Conservation (phyloP, 2,113 vertebrate species). For the Lonchura striata region DNA sequence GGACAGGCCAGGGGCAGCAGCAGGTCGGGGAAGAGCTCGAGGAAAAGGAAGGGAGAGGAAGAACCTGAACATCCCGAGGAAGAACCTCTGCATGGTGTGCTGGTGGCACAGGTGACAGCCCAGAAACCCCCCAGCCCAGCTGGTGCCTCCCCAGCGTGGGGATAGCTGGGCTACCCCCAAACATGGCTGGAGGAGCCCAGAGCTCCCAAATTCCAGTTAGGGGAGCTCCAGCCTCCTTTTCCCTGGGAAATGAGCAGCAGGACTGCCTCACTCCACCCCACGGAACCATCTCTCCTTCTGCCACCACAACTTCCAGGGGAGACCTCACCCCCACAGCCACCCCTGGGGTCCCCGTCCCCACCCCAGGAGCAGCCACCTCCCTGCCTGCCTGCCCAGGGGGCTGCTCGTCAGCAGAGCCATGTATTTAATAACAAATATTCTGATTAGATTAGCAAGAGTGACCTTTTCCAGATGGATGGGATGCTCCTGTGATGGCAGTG, state of each 20-base stretch:
- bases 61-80: not conserved
- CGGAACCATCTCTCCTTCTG: not conserved
- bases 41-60: not conserved
- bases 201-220: rapidly evolving
- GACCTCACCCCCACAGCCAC: rapidly evolving
- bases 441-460: not conserved
- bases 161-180: not conserved
- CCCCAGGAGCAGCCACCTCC: not conserved
- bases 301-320: too few species aligned
- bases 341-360: too few species aligned
- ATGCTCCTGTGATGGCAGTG: rapidly evolving
- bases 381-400: rapidly evolving
- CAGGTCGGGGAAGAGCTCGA: not conserved
- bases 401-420: not conserved
- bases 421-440: not conserved
- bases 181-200: rapidly evolving
- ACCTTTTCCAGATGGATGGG: conserved; percentile 24
- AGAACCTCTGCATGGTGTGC: rapidly evolving
- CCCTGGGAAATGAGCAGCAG: not conserved
- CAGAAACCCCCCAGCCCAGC: not conserved
- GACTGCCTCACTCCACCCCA: not conserved
- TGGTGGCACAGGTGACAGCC: not conserved
- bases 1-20: not conserved
- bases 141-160: not conserved
- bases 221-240: not conserved